These are phyloP conservation scores for Rynchops niger DNA, from an alignment of 2,113 vertebrate genomes.

Conservation along the genomic window DNA sequence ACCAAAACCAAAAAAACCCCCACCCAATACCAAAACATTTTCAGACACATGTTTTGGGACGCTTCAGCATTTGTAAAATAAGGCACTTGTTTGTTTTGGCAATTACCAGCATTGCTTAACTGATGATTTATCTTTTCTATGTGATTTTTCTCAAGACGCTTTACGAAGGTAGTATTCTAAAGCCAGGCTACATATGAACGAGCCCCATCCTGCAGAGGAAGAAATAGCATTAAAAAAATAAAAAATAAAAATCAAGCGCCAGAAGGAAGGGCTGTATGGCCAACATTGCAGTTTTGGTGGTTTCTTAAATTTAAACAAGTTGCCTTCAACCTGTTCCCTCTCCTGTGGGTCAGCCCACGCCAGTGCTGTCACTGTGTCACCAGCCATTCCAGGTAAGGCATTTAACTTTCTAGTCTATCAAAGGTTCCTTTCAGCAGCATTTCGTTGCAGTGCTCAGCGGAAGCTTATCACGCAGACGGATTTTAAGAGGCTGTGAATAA, in stretches of 20 bases:
- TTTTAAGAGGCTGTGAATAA: background rate
- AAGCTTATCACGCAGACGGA: accelerated
- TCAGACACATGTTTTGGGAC: background rate
- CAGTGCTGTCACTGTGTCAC: background rate
- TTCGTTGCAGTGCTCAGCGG: background rate
- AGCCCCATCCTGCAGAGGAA: background rate
- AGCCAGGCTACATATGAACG: background rate
- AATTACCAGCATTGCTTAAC: background rate
- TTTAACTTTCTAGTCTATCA: too few species aligned
- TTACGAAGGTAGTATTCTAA: background rate
- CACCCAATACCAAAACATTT: background rate
- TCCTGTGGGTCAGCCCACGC: background rate
- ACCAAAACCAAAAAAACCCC: too few species aligned
- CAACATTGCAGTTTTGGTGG: background rate
- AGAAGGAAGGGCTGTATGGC: background rate
- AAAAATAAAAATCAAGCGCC: background rate
- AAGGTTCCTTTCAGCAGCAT: background rate
- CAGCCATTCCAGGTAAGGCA: background rate
- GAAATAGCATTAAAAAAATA: background rate
- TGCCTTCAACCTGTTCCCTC: background rate
- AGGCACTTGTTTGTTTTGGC: background rate
- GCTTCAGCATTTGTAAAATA: background rate
- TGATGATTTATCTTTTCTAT: background rate
- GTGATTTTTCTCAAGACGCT: background rate
- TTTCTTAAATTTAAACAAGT: background rate